Evolutionary conservation across 1,140 invertebrate genomes (phyloP).

Genomic region (Calycopis cecrops): DNA sequence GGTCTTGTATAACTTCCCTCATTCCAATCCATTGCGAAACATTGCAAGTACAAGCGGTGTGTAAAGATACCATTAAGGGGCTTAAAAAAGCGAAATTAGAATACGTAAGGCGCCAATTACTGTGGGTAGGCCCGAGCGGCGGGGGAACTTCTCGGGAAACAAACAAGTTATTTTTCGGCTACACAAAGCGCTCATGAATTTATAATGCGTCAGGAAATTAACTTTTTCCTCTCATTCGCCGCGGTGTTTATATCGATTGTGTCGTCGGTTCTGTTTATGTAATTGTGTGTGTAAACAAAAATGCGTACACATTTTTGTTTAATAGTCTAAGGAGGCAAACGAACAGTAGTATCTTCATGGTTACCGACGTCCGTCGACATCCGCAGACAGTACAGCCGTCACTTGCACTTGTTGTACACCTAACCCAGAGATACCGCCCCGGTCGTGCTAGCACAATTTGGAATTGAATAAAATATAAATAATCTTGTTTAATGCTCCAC

Average conservation of each 20-base stretch:
- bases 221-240: constrained; percentile 50
- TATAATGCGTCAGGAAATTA: constrained; percentile 61
- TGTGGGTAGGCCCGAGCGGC: constrained; percentile 12
- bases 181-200: constrained; percentile 64
- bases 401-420: too few relatives aligned
- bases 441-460: too few relatives aligned
- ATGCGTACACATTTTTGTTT: too few relatives aligned
- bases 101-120: constrained; percentile 31
- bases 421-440: too few relatives aligned
- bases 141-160: constrained; percentile 23
- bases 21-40: not conserved
- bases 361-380: too few relatives aligned
- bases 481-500: too few relatives aligned
- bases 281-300: too few relatives aligned
- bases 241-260: constrained; percentile 11
- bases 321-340: too few relatives aligned
- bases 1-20: not conserved
- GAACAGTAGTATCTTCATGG: too few relatives aligned
- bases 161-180: constrained; percentile 60
- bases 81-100: constrained; percentile 6
- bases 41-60: not conserved
- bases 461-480: too few relatives aligned
- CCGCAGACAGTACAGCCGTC: too few relatives aligned
- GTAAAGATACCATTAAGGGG: not conserved
- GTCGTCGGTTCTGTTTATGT: not conserved